phyloP scores from a whole-genome alignment of 1,140 invertebrate species.

The Helicoverpa armigera region DNA sequence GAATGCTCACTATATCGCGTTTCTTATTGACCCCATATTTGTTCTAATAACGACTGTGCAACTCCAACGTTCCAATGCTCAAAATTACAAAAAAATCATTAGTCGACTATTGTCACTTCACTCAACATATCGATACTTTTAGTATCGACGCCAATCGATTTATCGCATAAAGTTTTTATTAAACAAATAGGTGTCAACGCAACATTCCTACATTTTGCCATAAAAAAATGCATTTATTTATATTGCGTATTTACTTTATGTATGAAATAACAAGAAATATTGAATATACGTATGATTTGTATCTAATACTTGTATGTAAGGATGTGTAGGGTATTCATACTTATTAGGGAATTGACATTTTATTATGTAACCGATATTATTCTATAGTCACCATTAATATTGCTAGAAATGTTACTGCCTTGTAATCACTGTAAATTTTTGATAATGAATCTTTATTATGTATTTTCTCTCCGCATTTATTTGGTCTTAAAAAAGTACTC shows the following conservation, averaged over 20 bases:
- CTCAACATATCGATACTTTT: slow-evolving; percentile 8
- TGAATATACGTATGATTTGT: slow-evolving; percentile 46
- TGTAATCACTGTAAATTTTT: slow-evolving; percentile 21
- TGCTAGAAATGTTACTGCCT: slow-evolving; percentile 25
- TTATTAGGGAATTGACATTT: slow-evolving; percentile 78
- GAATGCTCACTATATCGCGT: slow-evolving; percentile 32
- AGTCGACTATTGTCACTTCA: slow-evolving; percentile 27
- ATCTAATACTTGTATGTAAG: slow-evolving; percentile 65
- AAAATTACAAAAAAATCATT: slow-evolving; percentile 2
- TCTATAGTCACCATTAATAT: slow-evolving; percentile 61
- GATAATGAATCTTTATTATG: not conserved
- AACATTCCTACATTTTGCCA: slow-evolving; percentile 79
- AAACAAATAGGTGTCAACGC: slow-evolving; percentile 41
- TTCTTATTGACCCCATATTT: slow-evolving; percentile 29
- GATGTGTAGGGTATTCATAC: slow-evolving; percentile 75
- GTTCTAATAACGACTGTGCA: slow-evolving; percentile 10
- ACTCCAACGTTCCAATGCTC: slow-evolving; percentile 3
- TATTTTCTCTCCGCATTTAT: not conserved
- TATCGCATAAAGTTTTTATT: slow-evolving; percentile 42
- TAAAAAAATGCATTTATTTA: slow-evolving; percentile 79
- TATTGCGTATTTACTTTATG: slow-evolving; percentile 45
- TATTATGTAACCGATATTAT: slow-evolving; percentile 64
- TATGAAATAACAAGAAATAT: slow-evolving; percentile 37
- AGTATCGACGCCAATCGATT: slow-evolving; percentile 21
- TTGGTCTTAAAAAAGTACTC: not conserved